Conservation (phyloP, 2,113 vertebrate genomes). For the Tauraco erythrolophus region DNA sequence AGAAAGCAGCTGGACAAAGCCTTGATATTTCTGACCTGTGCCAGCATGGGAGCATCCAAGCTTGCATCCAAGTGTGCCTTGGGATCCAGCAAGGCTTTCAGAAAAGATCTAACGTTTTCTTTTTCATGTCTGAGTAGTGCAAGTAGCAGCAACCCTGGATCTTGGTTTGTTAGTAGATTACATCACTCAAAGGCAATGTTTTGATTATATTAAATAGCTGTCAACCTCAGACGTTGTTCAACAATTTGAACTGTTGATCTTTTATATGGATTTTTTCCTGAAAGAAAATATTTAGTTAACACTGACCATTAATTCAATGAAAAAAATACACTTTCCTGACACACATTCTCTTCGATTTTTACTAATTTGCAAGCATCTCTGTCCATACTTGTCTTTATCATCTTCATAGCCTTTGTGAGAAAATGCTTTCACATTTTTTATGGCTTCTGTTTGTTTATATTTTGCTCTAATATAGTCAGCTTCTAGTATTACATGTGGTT, state of each 20-base stretch:
- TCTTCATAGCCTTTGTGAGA: neutral
- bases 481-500: neutral
- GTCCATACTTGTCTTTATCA: neutral
- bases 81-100: conserved; percentile 10
- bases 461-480: neutral
- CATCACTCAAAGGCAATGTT: neutral
- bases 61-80: conserved; percentile 2
- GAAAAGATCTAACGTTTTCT: neutral
- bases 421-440: neutral
- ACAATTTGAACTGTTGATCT: neutral
- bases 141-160: neutral
- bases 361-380: neutral
- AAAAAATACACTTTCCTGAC: neutral
- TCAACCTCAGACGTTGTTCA: neutral
- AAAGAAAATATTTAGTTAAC: neutral
- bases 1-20: neutral
- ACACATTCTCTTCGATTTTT: neutral
- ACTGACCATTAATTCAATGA: neutral
- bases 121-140: neutral
- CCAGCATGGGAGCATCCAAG: neutral
- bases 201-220: neutral
- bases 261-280: neutral
- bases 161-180: neutral
- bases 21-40: neutral
- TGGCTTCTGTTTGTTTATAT: neutral